These are phyloP conservation scores for Tetheella fluctuosa DNA, from an alignment of 2,888 invertebrate genomes.

Conservation along the genomic window DNA sequence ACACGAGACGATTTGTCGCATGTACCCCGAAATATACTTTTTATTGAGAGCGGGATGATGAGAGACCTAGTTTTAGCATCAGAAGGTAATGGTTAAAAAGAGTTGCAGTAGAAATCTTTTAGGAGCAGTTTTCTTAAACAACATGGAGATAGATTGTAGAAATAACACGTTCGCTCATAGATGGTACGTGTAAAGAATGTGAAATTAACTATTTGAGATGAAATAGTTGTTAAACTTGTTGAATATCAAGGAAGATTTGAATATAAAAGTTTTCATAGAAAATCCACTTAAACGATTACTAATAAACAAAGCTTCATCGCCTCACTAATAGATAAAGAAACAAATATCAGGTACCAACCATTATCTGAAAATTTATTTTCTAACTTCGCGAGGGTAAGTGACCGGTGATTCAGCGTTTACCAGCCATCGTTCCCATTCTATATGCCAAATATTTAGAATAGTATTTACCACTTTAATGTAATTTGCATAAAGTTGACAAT, in stretches of 20 bases:
- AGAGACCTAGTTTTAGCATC: background rate
- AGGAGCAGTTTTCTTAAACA: no score
- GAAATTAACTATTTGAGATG: background rate
- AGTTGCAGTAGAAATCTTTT: no score
- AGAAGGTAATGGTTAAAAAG: background rate
- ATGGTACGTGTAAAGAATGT: no score
- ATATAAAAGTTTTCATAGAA: background rate
- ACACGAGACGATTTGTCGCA: slow-evolving; percentile 24
- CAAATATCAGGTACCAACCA: no score
- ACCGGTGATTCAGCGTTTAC: slow-evolving; percentile 63
- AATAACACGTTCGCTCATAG: no score
- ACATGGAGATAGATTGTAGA: no score
- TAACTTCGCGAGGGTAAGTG: slow-evolving; percentile 68
- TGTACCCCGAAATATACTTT: slow-evolving; percentile 1
- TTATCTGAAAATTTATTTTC: slow-evolving; percentile 62
- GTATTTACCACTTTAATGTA: slow-evolving; percentile 25
- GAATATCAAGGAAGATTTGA: background rate
- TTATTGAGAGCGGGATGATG: background rate
- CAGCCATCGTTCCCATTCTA: slow-evolving; percentile 13
- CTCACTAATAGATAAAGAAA: slow-evolving; percentile 22
- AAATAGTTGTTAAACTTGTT: background rate
- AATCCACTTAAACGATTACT: background rate
- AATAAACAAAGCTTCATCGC: slow-evolving; percentile 4
- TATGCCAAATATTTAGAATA: slow-evolving; percentile 5
- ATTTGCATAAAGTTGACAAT: slow-evolving; percentile 24